Base-by-base conservation (phyloP, 2,888 invertebrate genomes). In the Resseliella maxima region DNA sequence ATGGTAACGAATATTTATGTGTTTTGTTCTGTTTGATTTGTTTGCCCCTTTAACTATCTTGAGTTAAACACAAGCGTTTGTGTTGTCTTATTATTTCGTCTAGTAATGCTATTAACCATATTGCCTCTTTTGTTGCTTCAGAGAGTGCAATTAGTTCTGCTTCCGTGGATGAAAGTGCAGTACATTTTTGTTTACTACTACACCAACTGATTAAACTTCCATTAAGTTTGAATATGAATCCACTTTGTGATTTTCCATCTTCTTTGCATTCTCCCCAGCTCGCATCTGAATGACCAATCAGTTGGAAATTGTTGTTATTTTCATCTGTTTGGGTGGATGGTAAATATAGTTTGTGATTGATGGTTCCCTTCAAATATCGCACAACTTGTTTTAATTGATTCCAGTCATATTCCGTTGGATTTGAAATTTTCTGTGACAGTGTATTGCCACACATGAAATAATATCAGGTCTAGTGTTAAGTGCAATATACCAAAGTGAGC, bases 211-310 rank as follows among this genome's bases (percentile, higher is more conserved):
- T 88, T 6, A 88, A 64, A 45, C 87, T 88, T 83, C 87, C 87
- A 86, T 86, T 83, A 41, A 86, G 59, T 10, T 46, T 83, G 46
- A 88, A 88, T 87, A 90, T 6, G 81, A 88, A 89, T 15, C 89
- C 89, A 85, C 88, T 89, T 50, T 89, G 89, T 10, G 89, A 90
- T 86, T 89, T 89, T 85, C 89, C 81, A 59, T 88, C 88, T 8
- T 18, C 36, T 81, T 87, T 87, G 85, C 89, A 88, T 81, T 89
- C 88, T 15, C 89, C 89, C 89, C 89, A 90, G 87, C 89, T 88
- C 50, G 89, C 89, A 87, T 90, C 89, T 12, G 89, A 88, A 86
- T 88, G 89, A 64, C 88, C 88, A 10, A 27, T 31, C 6, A 64
- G 8, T 31, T 6, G 88, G 45, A 27, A 3, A 10, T 41, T 38